Conservation (phyloP, 2,888 invertebrate genomes). For the Leucania comma region DNA sequence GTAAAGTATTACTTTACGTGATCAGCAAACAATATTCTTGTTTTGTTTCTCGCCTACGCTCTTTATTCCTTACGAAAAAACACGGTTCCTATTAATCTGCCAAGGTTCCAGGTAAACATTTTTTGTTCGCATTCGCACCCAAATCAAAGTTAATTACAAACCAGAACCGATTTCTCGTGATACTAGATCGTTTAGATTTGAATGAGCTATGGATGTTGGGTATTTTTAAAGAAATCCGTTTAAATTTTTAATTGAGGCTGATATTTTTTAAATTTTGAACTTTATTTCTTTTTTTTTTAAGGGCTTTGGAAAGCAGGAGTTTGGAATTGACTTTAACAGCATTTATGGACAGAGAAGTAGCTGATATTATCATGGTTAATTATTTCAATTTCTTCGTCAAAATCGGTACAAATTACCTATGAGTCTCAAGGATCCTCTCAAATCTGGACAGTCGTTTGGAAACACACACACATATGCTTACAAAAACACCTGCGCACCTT, state of each 20-base stretch:
- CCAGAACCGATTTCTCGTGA: slow-evolving; percentile 52
- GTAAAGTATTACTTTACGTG: slow-evolving; percentile 28
- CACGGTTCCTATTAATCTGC: slow-evolving; percentile 43
- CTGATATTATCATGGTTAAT: background rate
- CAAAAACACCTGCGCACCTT: no score
- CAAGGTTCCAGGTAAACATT: slow-evolving; percentile 55
- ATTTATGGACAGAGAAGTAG: background rate
- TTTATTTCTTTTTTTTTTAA: background rate
- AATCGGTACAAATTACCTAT: background rate
- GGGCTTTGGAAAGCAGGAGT: background rate
- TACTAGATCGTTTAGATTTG: slow-evolving; percentile 53
- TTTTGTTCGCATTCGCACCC: slow-evolving; percentile 62
- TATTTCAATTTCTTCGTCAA: background rate
- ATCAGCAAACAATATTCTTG: slow-evolving; percentile 16
- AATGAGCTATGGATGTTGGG: slow-evolving; percentile 50
- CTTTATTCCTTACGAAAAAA: slow-evolving; percentile 33
- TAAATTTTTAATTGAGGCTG: slow-evolving; percentile 47
- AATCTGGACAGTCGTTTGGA: no score
- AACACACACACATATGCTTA: no score
- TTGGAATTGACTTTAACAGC: slow-evolving; percentile 7
- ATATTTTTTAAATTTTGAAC: slow-evolving; percentile 1
- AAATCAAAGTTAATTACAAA: slow-evolving; percentile 65
- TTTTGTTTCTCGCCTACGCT: slow-evolving; percentile 23
- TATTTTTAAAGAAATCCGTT: slow-evolving; percentile 41
- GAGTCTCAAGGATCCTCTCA: background rate